Evolutionary conservation across 2,113 vertebrate species (phyloP).

Genomic region (Bubo blakistoni): DNA sequence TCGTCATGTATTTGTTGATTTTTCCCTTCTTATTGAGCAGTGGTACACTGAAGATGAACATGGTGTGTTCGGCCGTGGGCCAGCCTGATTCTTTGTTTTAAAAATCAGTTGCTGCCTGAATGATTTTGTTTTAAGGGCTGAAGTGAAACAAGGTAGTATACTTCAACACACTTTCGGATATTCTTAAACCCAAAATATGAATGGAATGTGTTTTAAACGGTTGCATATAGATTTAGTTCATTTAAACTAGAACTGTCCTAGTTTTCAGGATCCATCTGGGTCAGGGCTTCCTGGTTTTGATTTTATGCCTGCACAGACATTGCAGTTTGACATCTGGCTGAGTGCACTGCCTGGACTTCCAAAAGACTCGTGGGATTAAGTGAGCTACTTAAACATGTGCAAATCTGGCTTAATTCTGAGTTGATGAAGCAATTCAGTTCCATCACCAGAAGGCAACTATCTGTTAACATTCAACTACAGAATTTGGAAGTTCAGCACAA

Average conservation of each 20-base stretch:
- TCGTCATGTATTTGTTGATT: not conserved
- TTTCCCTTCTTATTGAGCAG: not conserved
- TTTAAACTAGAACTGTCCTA: not conserved
- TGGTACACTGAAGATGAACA: not conserved
- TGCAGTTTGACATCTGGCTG: not conserved
- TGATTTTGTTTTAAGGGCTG: not conserved
- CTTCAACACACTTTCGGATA: not conserved
- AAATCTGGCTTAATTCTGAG: not conserved
- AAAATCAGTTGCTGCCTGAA: not conserved
- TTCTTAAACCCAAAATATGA: not conserved
- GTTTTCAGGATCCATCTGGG: not conserved
- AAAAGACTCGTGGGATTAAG: not conserved
- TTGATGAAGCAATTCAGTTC: not conserved
- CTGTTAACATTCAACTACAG: not conserved
- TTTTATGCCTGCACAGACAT: not conserved
- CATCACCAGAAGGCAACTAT: not conserved
- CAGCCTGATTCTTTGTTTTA: not conserved
- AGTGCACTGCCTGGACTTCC: not conserved
- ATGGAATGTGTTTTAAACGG: not conserved
- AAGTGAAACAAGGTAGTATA: not conserved
- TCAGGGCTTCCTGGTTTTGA: not conserved
- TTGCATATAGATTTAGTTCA: not conserved
- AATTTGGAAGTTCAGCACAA: not conserved
- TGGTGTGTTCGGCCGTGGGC: rapidly evolving
- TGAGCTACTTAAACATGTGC: not conserved